phyloP scores from a whole-genome alignment of 2,888 invertebrate genomes.

The Microplitis deprimator region DNA sequence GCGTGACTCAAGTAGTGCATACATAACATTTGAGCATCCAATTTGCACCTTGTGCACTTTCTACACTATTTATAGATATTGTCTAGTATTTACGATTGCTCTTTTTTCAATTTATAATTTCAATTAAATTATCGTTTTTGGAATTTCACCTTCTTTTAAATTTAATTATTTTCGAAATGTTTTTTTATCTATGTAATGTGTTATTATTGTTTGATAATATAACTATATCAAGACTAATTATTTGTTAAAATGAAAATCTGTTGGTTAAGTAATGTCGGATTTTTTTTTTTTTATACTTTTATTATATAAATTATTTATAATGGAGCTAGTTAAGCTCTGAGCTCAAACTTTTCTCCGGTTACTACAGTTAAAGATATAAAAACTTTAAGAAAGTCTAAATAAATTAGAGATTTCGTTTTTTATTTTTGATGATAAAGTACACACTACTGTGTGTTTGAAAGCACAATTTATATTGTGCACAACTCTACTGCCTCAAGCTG shows the following conservation, averaged over 20 bases:
- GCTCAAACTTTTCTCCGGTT: background rate
- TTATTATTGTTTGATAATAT: no score
- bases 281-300: no score
- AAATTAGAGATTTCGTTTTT: background rate
- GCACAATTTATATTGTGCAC: background rate
- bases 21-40: slow-evolving; percentile 25
- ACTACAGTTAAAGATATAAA: background rate
- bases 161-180: no score
- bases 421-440: slow-evolving; percentile 1
- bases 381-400: background rate
- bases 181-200: no score
- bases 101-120: slow-evolving; percentile 19
- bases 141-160: no score
- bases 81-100: slow-evolving; percentile 29
- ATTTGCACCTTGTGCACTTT: slow-evolving; percentile 27
- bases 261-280: no score
- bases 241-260: no score
- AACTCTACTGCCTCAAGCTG: background rate
- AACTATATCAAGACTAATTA: no score
- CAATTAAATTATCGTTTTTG: background rate
- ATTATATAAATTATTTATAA: background rate
- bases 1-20: slow-evolving; percentile 20
- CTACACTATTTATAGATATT: background rate
- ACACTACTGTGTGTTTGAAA: background rate
- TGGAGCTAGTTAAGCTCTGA: background rate